Evolutionary conservation across 2,113 vertebrate genomes (phyloP).

Genomic region (Alethe castanea): DNA sequence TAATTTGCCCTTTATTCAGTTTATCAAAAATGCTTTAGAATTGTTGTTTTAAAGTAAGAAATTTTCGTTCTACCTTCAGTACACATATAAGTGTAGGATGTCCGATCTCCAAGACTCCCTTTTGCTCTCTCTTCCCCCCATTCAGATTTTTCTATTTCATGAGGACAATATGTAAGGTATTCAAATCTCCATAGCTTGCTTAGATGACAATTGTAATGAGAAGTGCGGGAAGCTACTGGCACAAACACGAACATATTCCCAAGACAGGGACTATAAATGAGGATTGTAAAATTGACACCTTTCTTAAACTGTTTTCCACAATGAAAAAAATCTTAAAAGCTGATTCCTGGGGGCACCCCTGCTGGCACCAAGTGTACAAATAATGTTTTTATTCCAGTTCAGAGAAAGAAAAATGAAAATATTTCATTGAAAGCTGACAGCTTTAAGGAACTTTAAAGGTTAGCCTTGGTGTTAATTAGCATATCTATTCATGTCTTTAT

Average conservation of each 20-base stretch:
- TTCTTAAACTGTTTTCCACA: constrained; percentile 47
- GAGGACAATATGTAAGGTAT: neutral
- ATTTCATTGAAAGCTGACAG: constrained; percentile 75
- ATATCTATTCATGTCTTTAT: constrained; percentile 78
- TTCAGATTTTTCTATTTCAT: neutral
- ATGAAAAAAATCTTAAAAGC: constrained; percentile 2
- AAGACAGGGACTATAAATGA: constrained; percentile 31
- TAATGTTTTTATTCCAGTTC: constrained; percentile 69
- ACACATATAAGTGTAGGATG: neutral
- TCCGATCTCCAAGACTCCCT: neutral
- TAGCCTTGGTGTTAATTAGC: constrained; percentile 74
- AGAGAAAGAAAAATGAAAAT: constrained; percentile 70
- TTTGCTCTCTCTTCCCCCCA: neutral
- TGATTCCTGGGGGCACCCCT: constrained; percentile 12
- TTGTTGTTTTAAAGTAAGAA: neutral
- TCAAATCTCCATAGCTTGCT: neutral
- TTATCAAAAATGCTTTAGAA: neutral
- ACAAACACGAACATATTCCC: neutral
- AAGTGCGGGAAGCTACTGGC: neutral
- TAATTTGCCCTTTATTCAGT: neutral
- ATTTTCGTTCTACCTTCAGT: neutral
- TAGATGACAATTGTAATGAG: constrained; percentile 23
- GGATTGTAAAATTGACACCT: constrained; percentile 36
- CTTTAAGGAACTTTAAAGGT: constrained; percentile 77
- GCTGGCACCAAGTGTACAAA: constrained; percentile 68